phyloP scores from a whole-genome alignment of 2,113 vertebrate species.

The Aviceda subcristata region DNA sequence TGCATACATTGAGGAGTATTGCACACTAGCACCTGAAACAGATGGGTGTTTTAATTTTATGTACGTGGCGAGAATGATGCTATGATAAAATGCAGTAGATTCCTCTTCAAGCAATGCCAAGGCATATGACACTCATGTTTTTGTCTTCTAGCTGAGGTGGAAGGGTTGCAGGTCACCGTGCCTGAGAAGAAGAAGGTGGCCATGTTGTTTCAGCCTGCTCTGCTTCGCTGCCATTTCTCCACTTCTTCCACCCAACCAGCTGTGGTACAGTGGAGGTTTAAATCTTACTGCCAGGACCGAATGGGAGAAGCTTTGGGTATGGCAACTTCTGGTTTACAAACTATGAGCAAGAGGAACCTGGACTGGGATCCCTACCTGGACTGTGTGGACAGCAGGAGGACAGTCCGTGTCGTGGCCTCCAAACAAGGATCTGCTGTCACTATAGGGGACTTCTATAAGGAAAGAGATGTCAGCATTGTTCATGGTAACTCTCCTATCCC shows the following conservation, averaged over 20 bases:
- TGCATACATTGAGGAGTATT: neutral
- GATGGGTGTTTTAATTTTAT: neutral
- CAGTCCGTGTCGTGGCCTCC: constrained; percentile 90
- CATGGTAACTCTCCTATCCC: constrained; percentile 79
- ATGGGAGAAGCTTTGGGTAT: constrained; percentile 86
- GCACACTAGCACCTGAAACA: neutral
- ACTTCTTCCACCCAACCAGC: constrained; percentile 85
- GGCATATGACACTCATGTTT: neutral
- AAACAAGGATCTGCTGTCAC: constrained; percentile 87
- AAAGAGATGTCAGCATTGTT: constrained; percentile 89
- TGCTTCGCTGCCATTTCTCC: constrained; percentile 91
- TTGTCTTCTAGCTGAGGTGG: constrained; percentile 72
- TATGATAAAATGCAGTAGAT: neutral
- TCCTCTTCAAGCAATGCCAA: neutral
- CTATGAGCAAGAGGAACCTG: constrained; percentile 79
- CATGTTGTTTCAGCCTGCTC: constrained; percentile 93
- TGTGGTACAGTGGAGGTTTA: constrained; percentile 97
- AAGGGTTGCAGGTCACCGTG: constrained; percentile 85
- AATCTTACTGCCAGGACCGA: constrained; percentile 94
- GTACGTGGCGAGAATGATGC: neutral
- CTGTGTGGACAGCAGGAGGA: constrained; percentile 90
- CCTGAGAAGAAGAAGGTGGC: constrained; percentile 86
- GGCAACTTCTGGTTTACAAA: constrained; percentile 68
- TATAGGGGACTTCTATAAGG: constrained; percentile 92
- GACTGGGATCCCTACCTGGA: constrained; percentile 87